A percentile compares a stretch with the other conserved stretches of the same genome.
Evolutionary conservation across 2,888 invertebrate genomes (phyloP).

Genomic region (Pherbina coryleti): DNA sequence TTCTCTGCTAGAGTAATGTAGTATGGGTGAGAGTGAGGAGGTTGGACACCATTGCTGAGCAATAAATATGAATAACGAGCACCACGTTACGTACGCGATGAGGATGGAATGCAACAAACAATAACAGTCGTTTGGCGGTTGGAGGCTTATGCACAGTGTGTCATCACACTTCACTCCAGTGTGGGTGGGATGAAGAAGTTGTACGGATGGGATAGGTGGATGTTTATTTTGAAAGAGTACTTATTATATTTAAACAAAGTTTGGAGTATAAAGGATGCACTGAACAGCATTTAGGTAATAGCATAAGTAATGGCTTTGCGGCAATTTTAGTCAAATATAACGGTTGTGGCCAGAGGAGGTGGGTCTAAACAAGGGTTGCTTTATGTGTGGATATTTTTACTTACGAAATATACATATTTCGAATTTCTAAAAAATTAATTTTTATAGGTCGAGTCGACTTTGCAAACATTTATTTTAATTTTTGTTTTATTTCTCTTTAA

Average conservation of each 20-base stretch:
- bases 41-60: constrained; percentile 49
- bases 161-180: not conserved
- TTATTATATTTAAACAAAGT: no score
- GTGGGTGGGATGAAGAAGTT: not conserved
- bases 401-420: no score
- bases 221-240: no score
- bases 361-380: no score
- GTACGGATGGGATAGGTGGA: not conserved
- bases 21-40: constrained; percentile 49
- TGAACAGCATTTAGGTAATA: not conserved
- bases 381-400: no score
- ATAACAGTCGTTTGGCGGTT: not conserved
- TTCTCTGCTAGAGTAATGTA: not conserved
- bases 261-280: not conserved
- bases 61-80: constrained; percentile 64
- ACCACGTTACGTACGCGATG: constrained; percentile 48
- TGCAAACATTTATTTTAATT: no score
- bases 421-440: no score
- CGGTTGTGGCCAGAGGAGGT: not conserved
- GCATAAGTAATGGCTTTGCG: not conserved
- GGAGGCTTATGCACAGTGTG: not conserved
- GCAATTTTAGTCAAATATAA: not conserved
- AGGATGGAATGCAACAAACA: constrained; percentile 4
- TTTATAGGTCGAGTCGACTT: no score
- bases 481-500: no score